Evolutionary conservation across 2,797 vertebrate genomes (phyloP).

Genomic region (Hippopotamyrus pictus): DNA sequence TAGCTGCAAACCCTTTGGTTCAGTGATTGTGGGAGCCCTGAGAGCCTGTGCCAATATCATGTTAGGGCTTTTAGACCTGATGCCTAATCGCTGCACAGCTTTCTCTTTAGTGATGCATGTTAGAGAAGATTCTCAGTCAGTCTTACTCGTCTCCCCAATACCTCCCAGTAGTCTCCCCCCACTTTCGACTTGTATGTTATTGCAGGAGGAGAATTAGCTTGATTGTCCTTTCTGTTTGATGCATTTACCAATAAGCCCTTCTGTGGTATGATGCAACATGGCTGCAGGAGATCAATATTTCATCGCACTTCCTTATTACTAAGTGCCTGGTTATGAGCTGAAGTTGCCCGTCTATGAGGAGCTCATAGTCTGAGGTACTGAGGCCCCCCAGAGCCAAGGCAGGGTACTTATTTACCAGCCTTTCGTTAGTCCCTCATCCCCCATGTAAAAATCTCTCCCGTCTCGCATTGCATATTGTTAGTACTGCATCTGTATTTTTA

Average conservation of each 20-base stretch:
- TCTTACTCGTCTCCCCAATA: not conserved
- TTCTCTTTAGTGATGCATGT: not conserved
- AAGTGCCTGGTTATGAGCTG: not conserved
- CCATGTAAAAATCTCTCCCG: not conserved
- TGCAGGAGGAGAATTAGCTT: not conserved
- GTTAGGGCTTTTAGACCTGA: not conserved
- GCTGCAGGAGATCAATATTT: constrained; percentile 2
- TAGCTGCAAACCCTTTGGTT: not conserved
- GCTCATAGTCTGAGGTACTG: not conserved
- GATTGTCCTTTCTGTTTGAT: constrained; percentile 2
- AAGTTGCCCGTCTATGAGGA: not conserved
- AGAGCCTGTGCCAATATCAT: not conserved
- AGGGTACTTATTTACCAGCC: not conserved
- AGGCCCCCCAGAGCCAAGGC: not conserved
- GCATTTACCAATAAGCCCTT: constrained; percentile 9
- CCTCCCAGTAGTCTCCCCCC: not conserved
- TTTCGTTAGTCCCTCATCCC: not conserved
- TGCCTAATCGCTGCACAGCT: not conserved
- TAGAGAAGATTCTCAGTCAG: not conserved
- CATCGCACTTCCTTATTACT: not conserved
- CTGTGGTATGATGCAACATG: not conserved
- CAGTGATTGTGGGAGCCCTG: not conserved
- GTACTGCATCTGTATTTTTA: not conserved
- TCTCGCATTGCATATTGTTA: not conserved
- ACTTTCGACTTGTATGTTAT: not conserved